Base-by-base conservation (phyloP, 2,888 invertebrate genomes). In the Limnephilus rhombicus region DNA sequence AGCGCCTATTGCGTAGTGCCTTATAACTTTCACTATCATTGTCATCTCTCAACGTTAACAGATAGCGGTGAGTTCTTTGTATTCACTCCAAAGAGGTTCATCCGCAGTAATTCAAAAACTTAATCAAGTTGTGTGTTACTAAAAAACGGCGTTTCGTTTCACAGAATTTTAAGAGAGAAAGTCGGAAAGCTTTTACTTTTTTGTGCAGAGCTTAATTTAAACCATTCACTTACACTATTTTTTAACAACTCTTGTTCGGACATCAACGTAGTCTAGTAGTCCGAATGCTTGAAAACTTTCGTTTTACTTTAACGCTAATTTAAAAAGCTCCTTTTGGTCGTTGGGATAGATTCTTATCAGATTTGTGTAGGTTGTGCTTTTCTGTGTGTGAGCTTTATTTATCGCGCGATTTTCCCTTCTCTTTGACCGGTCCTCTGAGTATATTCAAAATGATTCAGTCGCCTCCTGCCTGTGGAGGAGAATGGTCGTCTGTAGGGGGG, bases 391-490 rank as follows among this genome's bases (percentile, higher is more conserved):
- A 68, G 29, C 53, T 31, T 68, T 29, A 37, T 88, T 88, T 88
- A 31, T 34, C 13, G 29, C 7, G 53, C 29, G 11, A 68, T 31
- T 53, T 68, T 49, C 88, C 88, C 37, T 88, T 88, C 68, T 34
- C 68, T 68, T 68, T 49, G 53, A 29, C 15, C 53, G 29, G n/a
- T 88, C 68, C 88, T 34, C 37, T 13, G 88, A 31, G 88, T 68
- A 11, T 68, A 34, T 31, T 88, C 88, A 34, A 68, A 88, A 53
- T 53, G 88, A 53, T 88, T 88, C 88, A 88, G 90, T 90, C 85
- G 85, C 85, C 90, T 90, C 90, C 90, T 45, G 90, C 41, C 85
- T 85, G 41, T 85, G 80, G 90, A 85, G 90, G 90, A 90, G 90
- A 85, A 41, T 37, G 80, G 85, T 90, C 81, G 85, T 53, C 34